phyloP scores from a whole-genome alignment of 2,113 vertebrate genomes.

The Ophiodon elongatus region DNA sequence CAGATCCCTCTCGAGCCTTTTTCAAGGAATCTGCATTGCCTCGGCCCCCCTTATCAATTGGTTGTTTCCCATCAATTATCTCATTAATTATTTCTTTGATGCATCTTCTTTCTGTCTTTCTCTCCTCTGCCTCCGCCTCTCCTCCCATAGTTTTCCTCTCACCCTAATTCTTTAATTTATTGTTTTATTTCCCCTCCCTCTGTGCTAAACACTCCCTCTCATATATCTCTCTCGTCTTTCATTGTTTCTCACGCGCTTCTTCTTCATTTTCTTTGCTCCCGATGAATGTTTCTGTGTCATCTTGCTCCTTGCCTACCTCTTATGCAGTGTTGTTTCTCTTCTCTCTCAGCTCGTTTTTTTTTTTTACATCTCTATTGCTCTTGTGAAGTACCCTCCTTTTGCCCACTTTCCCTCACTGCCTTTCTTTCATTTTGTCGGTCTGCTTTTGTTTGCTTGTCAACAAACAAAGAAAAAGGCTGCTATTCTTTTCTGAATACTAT shows the following conservation, averaged over 20 bases:
- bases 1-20: slow-evolving; percentile 15
- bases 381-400: slow-evolving; percentile 10
- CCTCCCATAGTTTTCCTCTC: background rate
- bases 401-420: background rate
- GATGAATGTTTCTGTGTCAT: slow-evolving; percentile 38
- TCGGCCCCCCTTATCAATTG: slow-evolving; percentile 27
- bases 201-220: slow-evolving; percentile 34
- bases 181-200: background rate
- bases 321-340: background rate
- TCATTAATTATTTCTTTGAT: background rate
- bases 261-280: slow-evolving; percentile 28
- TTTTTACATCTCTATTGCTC: background rate
- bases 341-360: background rate
- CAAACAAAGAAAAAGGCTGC: slow-evolving; percentile 48
- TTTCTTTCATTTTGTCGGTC: slow-evolving; percentile 30
- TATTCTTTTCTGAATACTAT: slow-evolving; percentile 18
- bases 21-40: slow-evolving; percentile 7
- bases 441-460: slow-evolving; percentile 52
- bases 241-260: slow-evolving; percentile 12
- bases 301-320: background rate
- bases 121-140: background rate
- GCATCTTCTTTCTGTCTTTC: slow-evolving; percentile 15
- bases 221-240: background rate
- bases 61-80: slow-evolving; percentile 52
- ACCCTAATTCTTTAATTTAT: slow-evolving; percentile 4